Percentiles rank a stretch among this genome's conserved stretches.
These are phyloP conservation scores for Drosophila virilis DNA, from an alignment of 1,140 invertebrate genomes.

Conservation along the genomic window DNA sequence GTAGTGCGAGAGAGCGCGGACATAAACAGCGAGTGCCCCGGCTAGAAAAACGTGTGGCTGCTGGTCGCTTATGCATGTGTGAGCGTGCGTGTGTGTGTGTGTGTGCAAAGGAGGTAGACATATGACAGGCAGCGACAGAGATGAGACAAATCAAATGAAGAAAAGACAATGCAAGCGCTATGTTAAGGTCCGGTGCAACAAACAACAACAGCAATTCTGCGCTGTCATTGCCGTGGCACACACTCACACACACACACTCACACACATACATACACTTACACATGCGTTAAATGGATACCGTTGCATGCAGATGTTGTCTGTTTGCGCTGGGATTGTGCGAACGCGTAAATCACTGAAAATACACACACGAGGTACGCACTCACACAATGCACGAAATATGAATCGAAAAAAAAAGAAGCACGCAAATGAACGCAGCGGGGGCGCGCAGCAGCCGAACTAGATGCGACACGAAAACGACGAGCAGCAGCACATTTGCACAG, in stretches of 20 bases:
- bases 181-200: constrained; percentile 11
- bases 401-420: constrained; percentile 25
- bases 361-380: constrained; percentile 18
- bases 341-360: constrained; percentile 42
- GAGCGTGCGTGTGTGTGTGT: constrained; percentile 23
- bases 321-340: not conserved
- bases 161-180: constrained; percentile 37
- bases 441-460: constrained; percentile 39
- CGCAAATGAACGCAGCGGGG: constrained; percentile 33
- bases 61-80: constrained; percentile 8
- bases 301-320: constrained; percentile 42
- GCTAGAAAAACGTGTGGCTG: constrained; percentile 55
- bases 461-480: constrained; percentile 27
- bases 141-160: constrained; percentile 46
- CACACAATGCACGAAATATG: constrained; percentile 31
- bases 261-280: not conserved
- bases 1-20: constrained; percentile 57
- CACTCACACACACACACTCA: not conserved
- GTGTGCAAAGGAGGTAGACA: constrained; percentile 48
- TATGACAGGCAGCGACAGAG: constrained; percentile 42
- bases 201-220: constrained; percentile 26
- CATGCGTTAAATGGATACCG: constrained; percentile 40
- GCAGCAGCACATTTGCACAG: constrained; percentile 63
- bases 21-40: constrained; percentile 46
- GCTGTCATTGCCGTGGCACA: constrained; percentile 30